Base-by-base conservation (phyloP, 2,797 vertebrate genomes). In the Pseudotriccus pelzelni region DNA sequence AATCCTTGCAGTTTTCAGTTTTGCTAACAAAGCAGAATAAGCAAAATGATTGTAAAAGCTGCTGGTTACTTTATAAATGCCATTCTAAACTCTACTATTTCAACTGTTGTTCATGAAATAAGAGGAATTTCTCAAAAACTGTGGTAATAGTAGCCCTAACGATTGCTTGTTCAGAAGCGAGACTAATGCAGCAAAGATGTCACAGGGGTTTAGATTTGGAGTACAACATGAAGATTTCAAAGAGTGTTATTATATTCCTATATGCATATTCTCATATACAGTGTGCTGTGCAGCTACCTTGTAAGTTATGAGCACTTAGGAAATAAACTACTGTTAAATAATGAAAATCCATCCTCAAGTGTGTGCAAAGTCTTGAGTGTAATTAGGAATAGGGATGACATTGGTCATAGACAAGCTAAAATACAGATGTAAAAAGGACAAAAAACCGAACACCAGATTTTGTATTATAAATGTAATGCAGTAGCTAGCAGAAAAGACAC, bases 391-490 rank as follows among this genome's bases (percentile, higher is more conserved):
- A 72, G 17, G 30, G 22, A 13, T 84, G 49, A 4, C 22, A 46
- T 5, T 69, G 62, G 52, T 58, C 73, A 88, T 53, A 90, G 9
- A 55, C 10, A 55, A 92, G 34, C 7, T 89, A 82, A 87, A 91
- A 68, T 49, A 70, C 68, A 17, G 15, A 69, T 16, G 10, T n/a
- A 73, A 81, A 91, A 60, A 50, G 28, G 5, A 59, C 70, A 79
- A 66, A 30, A 76, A 74, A 73, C 46, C 1, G 1, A 76, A 41
- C 12, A 73, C 7, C 21, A 39, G 79, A n/a, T 92, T 86, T 7
- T 83, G 13, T 81, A 58, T 70, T 85, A 67, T 41, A 91, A 91
- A 95, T 62, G 43, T 84, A 94, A 84, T 80, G 43, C 66, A 86
- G 67, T 39, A 77, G 37, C 46, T 92, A 72, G 37, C n/a, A 94